Base-by-base conservation (phyloP, 2,797 vertebrate species). In the Zenarchopterus dispar region DNA sequence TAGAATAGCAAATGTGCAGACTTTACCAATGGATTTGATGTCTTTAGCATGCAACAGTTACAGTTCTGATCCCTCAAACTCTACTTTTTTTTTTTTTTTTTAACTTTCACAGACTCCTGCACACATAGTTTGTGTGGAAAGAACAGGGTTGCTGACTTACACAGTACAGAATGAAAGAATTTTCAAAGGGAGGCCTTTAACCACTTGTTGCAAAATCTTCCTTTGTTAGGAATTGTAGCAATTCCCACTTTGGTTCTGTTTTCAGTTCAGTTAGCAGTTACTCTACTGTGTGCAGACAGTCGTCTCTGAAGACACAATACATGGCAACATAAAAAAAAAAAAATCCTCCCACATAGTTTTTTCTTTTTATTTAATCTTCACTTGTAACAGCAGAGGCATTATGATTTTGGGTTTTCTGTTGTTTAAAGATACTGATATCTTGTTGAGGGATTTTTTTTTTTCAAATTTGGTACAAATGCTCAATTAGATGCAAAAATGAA, bases 31-130 rank as follows among this genome's bases (percentile, higher is more conserved):
- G 18, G 10, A 51, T 58, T 59, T 46, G n/a, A 43, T 41, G 26
- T 62, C 46, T 44, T 42, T 44, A 65, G 73, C 56, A 59, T 67
- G 57, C 71, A 61, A 51, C 23, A 23, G 46, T 54, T 59, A 56
- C 56, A 80, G 58, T 63, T 55, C 42, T 33, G 6, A 43, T 63
- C 39, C 28, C 36, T 21, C 44, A 21, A n/a, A 19, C 31, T 28
- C n/a, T 56, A 42, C 41, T 79, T 55, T 63, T 75, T 83, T 79
- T 28, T 58, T 73, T 85, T 79, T 72, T 80, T 73, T 79, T 81
- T 49, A 84, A 87, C 59, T 84, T 63, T 68, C 61, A 71, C 70
- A 41, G 44, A 81, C 75, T 88, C 66, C 67, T 71, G 75, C 62
- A 22, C 66, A 66, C 72, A 28, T 24, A 17, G 1, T 53, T 63